These are phyloP conservation scores for Yponomeuta malinellus DNA, from an alignment of 2,888 invertebrate species.

Conservation along the genomic window DNA sequence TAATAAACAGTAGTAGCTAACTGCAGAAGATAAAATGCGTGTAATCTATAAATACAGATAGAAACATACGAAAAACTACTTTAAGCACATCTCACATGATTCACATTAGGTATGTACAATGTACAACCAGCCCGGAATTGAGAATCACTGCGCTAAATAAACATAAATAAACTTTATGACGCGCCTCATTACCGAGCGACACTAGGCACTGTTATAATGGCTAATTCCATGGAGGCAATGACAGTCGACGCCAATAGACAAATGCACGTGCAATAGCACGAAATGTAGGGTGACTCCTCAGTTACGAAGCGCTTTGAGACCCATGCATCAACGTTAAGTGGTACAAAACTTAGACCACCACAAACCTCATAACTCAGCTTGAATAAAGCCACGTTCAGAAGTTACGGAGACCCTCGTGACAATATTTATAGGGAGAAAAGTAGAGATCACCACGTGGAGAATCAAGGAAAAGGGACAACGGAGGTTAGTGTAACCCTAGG, in stretches of 20 bases:
- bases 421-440: neutral
- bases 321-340: neutral
- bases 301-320: neutral
- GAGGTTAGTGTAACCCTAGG: constrained; percentile 9
- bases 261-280: neutral
- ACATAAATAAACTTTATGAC: neutral
- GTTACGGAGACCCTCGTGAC: neutral
- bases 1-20: too few relatives aligned
- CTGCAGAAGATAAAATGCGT: too few relatives aligned
- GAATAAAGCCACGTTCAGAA: neutral
- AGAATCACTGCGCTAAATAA: neutral
- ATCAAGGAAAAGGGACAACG: neutral
- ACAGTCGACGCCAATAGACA: neutral
- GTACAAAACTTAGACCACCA: neutral
- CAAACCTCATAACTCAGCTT: neutral
- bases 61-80: too few relatives aligned
- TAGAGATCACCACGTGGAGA: neutral
- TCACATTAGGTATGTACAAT: too few relatives aligned
- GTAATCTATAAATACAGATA: too few relatives aligned
- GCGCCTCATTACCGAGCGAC: neutral
- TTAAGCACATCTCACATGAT: too few relatives aligned
- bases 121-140: neutral
- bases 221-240: neutral
- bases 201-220: neutral
- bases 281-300: neutral